Evolutionary conservation across 2,888 invertebrate species (phyloP).

Genomic region (Pelosia muscerda): DNA sequence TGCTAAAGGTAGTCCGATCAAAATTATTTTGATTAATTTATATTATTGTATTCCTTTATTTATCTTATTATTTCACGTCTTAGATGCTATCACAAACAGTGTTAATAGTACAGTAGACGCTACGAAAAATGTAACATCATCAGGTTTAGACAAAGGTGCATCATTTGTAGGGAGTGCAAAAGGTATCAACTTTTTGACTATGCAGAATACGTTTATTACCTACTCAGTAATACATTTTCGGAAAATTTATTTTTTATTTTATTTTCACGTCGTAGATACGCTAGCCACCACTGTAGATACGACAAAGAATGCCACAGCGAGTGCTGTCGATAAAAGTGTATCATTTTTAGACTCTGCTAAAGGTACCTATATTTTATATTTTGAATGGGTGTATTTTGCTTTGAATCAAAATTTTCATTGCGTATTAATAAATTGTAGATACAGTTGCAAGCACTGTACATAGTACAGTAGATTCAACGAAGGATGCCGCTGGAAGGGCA

Average conservation of each 20-base stretch:
- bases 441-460: slow-evolving; percentile 64
- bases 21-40: background rate
- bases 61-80: slow-evolving; percentile 8
- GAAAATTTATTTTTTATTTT: background rate
- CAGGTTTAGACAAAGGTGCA: slow-evolving; percentile 33
- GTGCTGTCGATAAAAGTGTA: slow-evolving; percentile 59
- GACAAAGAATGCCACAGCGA: slow-evolving; percentile 59
- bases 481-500: slow-evolving; percentile 61
- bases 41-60: no score
- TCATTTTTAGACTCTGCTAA: slow-evolving; percentile 56
- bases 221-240: background rate
- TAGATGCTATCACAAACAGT: slow-evolving; percentile 57
- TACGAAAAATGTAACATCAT: slow-evolving; percentile 43
- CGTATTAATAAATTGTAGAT: slow-evolving; percentile 59
- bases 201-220: background rate
- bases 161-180: slow-evolving; percentile 32
- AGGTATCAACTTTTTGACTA: slow-evolving; percentile 29
- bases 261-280: background rate
- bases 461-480: slow-evolving; percentile 67
- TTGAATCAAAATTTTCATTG: background rate
- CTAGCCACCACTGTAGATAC: slow-evolving; percentile 59
- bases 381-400: background rate
- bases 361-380: slow-evolving; percentile 44
- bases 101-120: slow-evolving; percentile 55
- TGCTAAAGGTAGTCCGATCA: slow-evolving; percentile 60